A percentile compares a stretch with the other conserved stretches of the same genome.
phyloP scores from a whole-genome alignment of 2,888 invertebrate species.

The Yponomeuta sedellus region DNA sequence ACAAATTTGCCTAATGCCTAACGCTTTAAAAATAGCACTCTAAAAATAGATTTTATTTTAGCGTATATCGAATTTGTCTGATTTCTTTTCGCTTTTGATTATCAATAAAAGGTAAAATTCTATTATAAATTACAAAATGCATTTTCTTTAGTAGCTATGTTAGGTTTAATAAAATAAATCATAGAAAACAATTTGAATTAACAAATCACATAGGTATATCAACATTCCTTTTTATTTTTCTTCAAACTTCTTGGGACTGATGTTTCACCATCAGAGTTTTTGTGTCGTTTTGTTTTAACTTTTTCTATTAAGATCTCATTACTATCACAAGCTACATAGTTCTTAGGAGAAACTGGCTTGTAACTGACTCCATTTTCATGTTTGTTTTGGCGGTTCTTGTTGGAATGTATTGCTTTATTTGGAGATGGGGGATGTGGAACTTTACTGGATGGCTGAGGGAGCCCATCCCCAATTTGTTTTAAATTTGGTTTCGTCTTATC shows the following conservation, averaged over 20 bases:
- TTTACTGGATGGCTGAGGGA: conserved; percentile 20
- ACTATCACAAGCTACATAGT: background rate
- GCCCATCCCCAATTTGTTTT: conserved; percentile 35
- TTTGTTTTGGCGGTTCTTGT: background rate
- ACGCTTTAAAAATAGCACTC: no score
- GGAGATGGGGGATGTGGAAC: background rate
- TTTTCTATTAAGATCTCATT: conserved; percentile 33
- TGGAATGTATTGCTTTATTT: background rate
- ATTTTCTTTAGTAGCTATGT: background rate
- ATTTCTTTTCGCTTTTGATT: background rate
- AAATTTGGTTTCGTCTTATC: conserved; percentile 56
- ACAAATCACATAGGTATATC: background rate
- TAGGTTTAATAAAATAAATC: background rate
- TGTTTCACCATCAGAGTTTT: conserved; percentile 37
- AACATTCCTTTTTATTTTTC: conserved; percentile 45
- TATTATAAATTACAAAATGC: background rate
- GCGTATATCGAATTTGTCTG: no score
- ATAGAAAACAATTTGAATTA: background rate
- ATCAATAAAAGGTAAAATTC: background rate
- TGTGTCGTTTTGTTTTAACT: conserved; percentile 42
- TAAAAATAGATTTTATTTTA: no score
- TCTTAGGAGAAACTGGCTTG: background rate
- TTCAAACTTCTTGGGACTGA: conserved; percentile 40
- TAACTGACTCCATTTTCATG: background rate
- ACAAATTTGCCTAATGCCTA: no score